These are phyloP conservation scores for Sepiola atlantica DNA, from an alignment of 2,888 invertebrate genomes.

Conservation along the genomic window DNA sequence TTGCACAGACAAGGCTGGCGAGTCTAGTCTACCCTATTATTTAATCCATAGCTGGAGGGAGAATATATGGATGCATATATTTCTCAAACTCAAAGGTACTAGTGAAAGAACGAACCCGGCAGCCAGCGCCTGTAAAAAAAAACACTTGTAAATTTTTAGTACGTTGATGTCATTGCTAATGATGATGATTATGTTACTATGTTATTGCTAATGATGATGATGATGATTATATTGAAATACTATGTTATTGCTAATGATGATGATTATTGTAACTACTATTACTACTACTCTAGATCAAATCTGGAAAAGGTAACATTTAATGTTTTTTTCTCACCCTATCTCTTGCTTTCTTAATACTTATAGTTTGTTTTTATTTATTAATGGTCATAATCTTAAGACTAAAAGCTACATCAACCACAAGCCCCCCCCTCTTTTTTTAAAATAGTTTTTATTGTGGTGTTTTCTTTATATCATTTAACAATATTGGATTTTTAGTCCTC, in stretches of 20 bases:
- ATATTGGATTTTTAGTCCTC: background rate
- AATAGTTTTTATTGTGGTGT: background rate
- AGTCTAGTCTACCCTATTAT: no score
- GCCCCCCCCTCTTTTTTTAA: background rate
- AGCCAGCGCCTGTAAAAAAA: no score
- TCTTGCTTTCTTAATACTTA: background rate
- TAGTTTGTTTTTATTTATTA: background rate
- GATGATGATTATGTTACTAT: background rate
- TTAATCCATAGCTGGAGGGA: no score
- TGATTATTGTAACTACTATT: background rate
- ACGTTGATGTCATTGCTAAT: background rate
- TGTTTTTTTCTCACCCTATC: background rate
- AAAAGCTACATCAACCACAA: background rate
- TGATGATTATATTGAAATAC: background rate
- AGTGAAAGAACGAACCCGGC: no score
- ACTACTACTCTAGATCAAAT: conserved; percentile 32
- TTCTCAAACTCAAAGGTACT: no score
- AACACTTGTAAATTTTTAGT: conserved; percentile 18
- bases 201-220: background rate
- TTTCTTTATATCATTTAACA: background rate
- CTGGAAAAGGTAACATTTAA: conserved; percentile 32
- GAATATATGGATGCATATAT: no score
- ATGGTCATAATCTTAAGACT: background rate
- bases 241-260: background rate
- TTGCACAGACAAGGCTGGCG: no score